Conservation (phyloP, 2,113 vertebrate species). For the Aythya baeri region DNA sequence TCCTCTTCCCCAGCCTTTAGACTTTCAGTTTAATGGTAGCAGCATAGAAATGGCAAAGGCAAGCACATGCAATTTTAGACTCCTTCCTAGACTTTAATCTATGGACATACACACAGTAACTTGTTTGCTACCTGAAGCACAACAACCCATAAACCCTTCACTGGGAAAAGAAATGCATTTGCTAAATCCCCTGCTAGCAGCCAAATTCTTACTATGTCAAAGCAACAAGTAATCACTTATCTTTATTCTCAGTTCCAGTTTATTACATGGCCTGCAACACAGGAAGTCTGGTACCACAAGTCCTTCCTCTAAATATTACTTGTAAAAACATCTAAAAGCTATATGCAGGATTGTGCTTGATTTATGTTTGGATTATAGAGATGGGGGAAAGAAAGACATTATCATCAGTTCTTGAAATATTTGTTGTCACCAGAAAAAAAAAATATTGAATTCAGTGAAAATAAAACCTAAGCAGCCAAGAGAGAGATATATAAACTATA, state of each 20-base stretch:
- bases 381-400: neutral
- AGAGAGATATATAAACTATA: neutral
- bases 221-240: neutral
- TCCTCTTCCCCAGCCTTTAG: neutral
- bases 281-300: conserved; percentile 29
- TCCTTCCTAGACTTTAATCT: neutral
- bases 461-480: neutral
- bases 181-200: neutral
- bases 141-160: neutral
- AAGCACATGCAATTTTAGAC: neutral
- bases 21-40: neutral
- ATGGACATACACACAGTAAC: neutral
- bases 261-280: neutral
- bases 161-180: neutral
- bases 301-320: neutral
- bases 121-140: neutral
- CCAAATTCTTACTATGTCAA: neutral
- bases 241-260: neutral
- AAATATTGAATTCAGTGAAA: neutral
- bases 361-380: neutral
- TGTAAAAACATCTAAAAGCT: neutral
- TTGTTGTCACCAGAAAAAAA: neutral
- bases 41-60: neutral
- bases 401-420: neutral
- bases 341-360: neutral